Evolutionary conservation across 2,797 vertebrate genomes (phyloP), one percentile per base, ranked within the genome.

Genomic region (Ispidina lecontei): DNA sequence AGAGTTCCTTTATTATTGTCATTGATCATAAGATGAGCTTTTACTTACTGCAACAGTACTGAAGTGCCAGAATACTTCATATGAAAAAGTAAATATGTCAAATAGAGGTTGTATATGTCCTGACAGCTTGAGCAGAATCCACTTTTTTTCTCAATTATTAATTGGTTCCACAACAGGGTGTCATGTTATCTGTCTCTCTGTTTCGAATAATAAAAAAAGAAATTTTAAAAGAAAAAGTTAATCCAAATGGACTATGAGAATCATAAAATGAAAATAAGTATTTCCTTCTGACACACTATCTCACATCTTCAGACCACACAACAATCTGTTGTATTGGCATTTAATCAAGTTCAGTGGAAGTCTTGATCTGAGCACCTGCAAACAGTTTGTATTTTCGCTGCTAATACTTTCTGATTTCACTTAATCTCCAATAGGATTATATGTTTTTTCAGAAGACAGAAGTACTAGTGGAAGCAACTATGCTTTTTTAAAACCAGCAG

Each of bases 361-460:
- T 75, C 82, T 88, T 72, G 47, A 76, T 88, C 72, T 84, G 39
- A 83, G 23, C 60, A 91, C 39, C 56, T 82, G 63, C 55, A 92
- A 55, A 4, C 19, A 47, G 37, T 47, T 84, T 58, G 26, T 23
- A 37, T 63, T 84, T 65, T 74, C 51, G 21, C 20, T 68, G 44
- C 3, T 51, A 88, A 41, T 15, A 51, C 23, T 33, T 44, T 67
- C 52, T 28, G 31, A 52, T 82, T 89, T 76, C 44, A 35, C 37
- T 60, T 49, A 65, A 56, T 49, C 26, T 16, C 33, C 41, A 79
- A 65, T 31, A 28, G 18, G 49, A 13, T 37, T 37, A 37, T 52
- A 41, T 6, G 26, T 12, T 12, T 73, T 92, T 94, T 49, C 73
- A 60, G 35, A 82, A 51, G 4, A 3, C 8, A 51, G 4, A 6